Evolutionary conservation across 2,888 invertebrate genomes (phyloP).

Genomic region (Lycia hirtaria): DNA sequence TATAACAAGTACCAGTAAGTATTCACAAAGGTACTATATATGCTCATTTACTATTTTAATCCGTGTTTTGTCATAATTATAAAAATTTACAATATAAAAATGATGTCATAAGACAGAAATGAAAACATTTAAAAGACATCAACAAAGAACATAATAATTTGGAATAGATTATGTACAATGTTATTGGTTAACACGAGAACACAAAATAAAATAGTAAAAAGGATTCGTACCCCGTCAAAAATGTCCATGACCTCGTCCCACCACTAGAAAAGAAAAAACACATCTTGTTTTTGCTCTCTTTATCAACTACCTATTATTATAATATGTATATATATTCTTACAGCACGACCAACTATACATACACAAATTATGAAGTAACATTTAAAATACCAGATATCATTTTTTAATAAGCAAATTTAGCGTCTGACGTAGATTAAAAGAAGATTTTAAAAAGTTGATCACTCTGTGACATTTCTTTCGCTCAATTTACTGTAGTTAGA

Average conservation of each 20-base stretch:
- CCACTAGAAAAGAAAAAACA: conserved; percentile 93
- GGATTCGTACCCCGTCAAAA: conserved; percentile 95
- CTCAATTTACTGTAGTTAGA: neutral
- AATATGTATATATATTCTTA: neutral
- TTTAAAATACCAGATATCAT: too few species aligned
- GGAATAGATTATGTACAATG: conserved; percentile 39
- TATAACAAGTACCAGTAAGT: neutral
- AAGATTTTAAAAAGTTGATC: neutral
- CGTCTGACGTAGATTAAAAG: too few species aligned
- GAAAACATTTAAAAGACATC: conserved; percentile 24
- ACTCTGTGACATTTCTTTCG: neutral
- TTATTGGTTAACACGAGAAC: conserved; percentile 65
- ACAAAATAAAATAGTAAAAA: conserved; percentile 72
- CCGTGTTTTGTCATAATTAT: conserved; percentile 16
- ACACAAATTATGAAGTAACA: neutral
- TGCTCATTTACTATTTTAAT: conserved; percentile 31
- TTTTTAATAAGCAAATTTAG: too few species aligned
- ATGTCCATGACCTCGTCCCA: conserved; percentile 98
- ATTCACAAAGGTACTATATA: neutral
- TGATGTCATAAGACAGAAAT: conserved; percentile 8
- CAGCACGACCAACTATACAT: neutral
- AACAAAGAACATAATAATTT: conserved; percentile 24
- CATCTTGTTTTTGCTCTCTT: conserved; percentile 56
- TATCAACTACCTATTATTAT: conserved; percentile 6
- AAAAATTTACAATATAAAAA: conserved; percentile 1